Evolutionary conservation across 2,797 vertebrate genomes (phyloP).

Genomic region (Sebastes vulpes): DNA sequence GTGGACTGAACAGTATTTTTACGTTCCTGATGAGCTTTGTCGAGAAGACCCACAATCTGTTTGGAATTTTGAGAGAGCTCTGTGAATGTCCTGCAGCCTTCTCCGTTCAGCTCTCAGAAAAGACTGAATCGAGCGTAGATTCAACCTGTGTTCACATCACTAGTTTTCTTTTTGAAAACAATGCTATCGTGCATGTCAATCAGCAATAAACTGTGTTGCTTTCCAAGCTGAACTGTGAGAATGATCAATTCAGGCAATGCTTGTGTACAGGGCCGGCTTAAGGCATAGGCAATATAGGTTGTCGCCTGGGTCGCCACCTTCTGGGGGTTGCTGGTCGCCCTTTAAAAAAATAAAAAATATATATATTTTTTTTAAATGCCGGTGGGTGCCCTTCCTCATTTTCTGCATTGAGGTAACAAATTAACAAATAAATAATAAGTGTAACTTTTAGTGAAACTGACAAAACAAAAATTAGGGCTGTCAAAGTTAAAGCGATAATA

Average conservation of each 20-base stretch:
- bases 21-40: neutral
- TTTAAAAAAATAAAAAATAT: no score
- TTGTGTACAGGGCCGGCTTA: neutral
- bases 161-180: conserved; percentile 30
- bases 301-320: no score
- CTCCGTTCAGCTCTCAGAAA: conserved; percentile 12
- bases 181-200: conserved; percentile 25
- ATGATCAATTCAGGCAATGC: conserved; percentile 31
- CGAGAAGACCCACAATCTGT: neutral
- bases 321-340: fast-evolving
- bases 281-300: no score
- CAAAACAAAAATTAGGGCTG: no score
- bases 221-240: conserved; percentile 47
- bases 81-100: conserved; percentile 1
- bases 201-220: conserved; percentile 40
- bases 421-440: no score
- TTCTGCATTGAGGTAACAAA: no score
- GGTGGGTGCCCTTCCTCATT: no score
- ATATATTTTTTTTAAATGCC: no score
- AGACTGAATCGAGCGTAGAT: conserved; percentile 25
- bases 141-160: conserved; percentile 34
- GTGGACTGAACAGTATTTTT: neutral
- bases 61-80: neutral
- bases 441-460: no score
- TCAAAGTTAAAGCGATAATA: no score